phyloP scores from a whole-genome alignment of 2,113 vertebrate genomes.

The Etia nguti region DNA sequence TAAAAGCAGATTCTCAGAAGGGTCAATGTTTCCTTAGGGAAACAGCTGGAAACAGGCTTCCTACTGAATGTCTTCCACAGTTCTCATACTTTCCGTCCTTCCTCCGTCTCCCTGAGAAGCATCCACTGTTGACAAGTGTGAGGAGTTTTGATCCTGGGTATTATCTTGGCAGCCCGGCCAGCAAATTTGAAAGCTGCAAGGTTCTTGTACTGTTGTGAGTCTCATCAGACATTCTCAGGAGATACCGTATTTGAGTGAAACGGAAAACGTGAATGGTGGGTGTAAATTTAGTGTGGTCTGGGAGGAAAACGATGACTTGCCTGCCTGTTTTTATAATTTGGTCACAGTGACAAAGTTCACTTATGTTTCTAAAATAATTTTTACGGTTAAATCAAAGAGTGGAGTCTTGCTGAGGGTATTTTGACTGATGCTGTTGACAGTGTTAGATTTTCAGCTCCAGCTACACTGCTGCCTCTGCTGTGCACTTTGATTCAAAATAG shows the following conservation, averaged over 20 bases:
- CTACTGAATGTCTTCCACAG: not conserved
- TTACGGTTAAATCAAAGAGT: not conserved
- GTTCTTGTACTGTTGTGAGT: not conserved
- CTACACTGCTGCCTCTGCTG: not conserved
- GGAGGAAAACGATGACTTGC: not conserved
- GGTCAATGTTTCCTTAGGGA: conserved; percentile 13
- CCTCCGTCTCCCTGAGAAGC: not conserved
- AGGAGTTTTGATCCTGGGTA: not conserved
- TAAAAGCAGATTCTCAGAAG: conserved; percentile 35
- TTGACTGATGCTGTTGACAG: not conserved
- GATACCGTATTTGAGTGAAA: not conserved
- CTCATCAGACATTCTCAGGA: not conserved
- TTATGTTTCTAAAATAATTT: not conserved
- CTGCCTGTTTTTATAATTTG: not conserved
- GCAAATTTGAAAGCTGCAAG: not conserved
- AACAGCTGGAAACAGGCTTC: conserved; percentile 38
- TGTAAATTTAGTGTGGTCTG: not conserved
- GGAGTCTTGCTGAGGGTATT: not conserved
- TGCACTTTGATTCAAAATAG: not conserved
- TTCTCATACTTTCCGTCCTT: not conserved
- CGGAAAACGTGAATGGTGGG: not conserved
- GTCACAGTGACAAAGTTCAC: not conserved
- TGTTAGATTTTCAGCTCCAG: not conserved
- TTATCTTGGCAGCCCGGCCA: not conserved
- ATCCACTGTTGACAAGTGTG: not conserved